Evolutionary conservation across 2,797 vertebrate genomes (phyloP), one percentile per base, ranked within the genome.

Genomic region (Spheniscus humboldti): DNA sequence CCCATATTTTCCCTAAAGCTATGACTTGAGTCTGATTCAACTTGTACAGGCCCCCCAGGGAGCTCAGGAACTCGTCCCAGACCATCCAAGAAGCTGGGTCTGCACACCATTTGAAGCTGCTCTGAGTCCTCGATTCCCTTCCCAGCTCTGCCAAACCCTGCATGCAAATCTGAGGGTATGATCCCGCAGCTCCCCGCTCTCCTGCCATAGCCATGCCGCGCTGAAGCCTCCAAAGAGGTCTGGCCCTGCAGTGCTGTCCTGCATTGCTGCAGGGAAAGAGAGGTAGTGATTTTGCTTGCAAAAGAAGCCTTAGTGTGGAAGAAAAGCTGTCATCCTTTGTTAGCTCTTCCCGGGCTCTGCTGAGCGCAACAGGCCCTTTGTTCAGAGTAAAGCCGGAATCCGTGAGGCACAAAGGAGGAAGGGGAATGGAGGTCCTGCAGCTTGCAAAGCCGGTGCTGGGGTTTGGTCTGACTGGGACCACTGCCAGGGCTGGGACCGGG

Each of bases 171-270:
- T 3, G 1, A 24, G 27, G 33, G 11, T 24, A 47, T 5, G 30
- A 79, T 25, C 53, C 52, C 2, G 0, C 82, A 35, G 53, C 35
- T 57, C 28, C 53, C 11, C 0, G 0, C 45, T 48, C 17, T 50
- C 16, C 19, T 48, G 39, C 48, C 0, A 0, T 3, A 31, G 73
- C 64, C 13, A 0, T 8, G 45, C 76, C 3, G 0, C 11, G 13
- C 74, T 57, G 27, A 2, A 18, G 30, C 53, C 41, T 59, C 31
- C 23, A 3, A 2, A 27, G 63, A 31, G 37, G 23, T n/a, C 76
- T 37, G 39, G 28, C 55, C 37, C 18, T 13, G 35, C 60, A 7
- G 20, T 9, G 31, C 88, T 2, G 7, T 47, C 71, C 79, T 3
- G 17, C 18, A 9, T 12, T 16, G 43, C 66, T 13, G 25, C 82